Conservation (phyloP, 2,888 invertebrate genomes). For the Uloborus plumipes region DNA sequence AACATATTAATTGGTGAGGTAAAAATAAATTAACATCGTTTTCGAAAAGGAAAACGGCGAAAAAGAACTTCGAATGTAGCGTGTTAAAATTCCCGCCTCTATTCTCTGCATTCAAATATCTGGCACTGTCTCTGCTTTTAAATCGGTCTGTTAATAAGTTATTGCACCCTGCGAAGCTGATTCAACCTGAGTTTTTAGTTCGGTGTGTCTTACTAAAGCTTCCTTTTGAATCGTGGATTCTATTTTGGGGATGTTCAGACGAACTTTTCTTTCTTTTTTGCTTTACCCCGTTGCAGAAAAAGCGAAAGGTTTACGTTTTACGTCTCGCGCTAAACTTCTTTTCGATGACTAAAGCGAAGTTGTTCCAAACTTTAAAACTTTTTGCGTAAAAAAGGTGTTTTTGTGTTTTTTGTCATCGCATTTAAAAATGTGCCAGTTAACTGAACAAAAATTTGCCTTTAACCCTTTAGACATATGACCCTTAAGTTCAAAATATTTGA, state of each 20-base stretch:
- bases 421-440: too few species aligned
- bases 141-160: slow-evolving; percentile 41
- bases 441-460: too few species aligned
- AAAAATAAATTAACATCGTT: too few species aligned
- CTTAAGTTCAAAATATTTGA: too few species aligned
- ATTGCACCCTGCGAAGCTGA: slow-evolving; percentile 42
- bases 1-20: too few species aligned
- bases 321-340: neutral
- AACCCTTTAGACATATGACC: too few species aligned
- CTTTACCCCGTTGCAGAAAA: slow-evolving; percentile 1
- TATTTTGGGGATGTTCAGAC: slow-evolving; percentile 45
- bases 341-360: slow-evolving; percentile 13
- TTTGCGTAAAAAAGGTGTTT: too few species aligned
- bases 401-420: too few species aligned
- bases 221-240: slow-evolving; percentile 27
- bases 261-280: slow-evolving; percentile 16
- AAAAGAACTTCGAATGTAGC: too few species aligned
- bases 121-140: slow-evolving; percentile 30
- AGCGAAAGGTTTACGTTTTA: slow-evolving; percentile 39
- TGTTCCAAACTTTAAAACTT: too few species aligned
- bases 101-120: neutral
- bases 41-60: too few species aligned
- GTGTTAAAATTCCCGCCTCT: too few species aligned
- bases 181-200: slow-evolving; percentile 53
- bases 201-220: slow-evolving; percentile 25